Evolutionary conservation across 1,140 invertebrate genomes (phyloP), one percentile per base, ranked within the genome.

Genomic region (Nasonia vitripennis): DNA sequence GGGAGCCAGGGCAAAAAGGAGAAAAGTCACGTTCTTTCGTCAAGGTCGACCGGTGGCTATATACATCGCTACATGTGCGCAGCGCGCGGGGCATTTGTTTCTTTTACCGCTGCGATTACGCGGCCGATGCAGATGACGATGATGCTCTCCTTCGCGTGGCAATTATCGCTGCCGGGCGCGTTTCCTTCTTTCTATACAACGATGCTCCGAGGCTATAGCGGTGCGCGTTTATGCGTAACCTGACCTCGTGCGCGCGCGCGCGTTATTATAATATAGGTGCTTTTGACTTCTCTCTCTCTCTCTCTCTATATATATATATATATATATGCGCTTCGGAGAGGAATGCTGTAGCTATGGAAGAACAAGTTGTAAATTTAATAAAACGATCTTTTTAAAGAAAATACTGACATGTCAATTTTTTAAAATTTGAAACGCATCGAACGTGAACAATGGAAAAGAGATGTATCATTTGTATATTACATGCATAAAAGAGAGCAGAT

Each of bases 11-110:
- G 77, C 77, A 86, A 86, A 86, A 86, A 86, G 85, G 70, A 86
- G 81, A 86, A 79, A 71, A 86, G 85, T 86, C 85, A 83, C 85
- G 85, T 86, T 86, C 85, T 83, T 79, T 74, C 81, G 75, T 75
- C 85, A 86, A 86, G 85, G 85, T 79, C 85, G 85, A 86, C 85
- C 81, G 68, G 85, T 86, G 77, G 73, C 80, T 68, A 27, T 78
- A 55, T 68, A 27, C 62, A 55, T 41, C 34, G 34, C 5, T 37
- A 37, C 6, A 37, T 37, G 48, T 41, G 1, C 27, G 27, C 27
- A 27, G 27, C 27, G 27, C 27, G 27, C 23, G 11, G n/a, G 5
- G 27, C 77, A 48, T 20, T 17, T 77, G 51, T 20, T 37, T 62
- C 20, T 83, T 83, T 83, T 83, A 83, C 82, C 82, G 82, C 74